These are phyloP conservation scores for Lysandra coridon DNA, from an alignment of 2,888 invertebrate genomes.

Conservation along the genomic window DNA sequence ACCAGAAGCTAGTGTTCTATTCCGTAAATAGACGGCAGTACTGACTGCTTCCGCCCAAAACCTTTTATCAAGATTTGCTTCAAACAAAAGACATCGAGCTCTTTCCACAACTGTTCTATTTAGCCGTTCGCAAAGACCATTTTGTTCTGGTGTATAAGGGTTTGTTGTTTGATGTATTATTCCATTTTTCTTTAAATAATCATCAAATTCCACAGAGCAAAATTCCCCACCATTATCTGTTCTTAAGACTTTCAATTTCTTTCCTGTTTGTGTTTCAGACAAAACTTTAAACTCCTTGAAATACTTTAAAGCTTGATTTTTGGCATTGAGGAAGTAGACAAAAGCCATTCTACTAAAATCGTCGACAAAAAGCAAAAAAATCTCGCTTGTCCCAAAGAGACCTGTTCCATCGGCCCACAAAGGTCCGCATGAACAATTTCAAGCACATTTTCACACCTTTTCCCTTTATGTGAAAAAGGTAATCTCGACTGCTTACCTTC, in stretches of 20 bases:
- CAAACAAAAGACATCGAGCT: constrained; percentile 28
- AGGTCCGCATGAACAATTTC: constrained; percentile 46
- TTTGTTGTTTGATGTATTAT: constrained; percentile 29
- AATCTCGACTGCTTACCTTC: constrained; percentile 40
- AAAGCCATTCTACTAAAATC: constrained; percentile 37
- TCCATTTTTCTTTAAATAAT: neutral
- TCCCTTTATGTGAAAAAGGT: constrained; percentile 33
- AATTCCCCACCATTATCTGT: constrained; percentile 32
- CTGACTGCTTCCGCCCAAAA: constrained; percentile 37
- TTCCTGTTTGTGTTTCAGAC: constrained; percentile 35
- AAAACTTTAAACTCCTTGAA: constrained; percentile 35
- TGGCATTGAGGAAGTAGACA: constrained; percentile 36
- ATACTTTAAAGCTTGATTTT: constrained; percentile 32
- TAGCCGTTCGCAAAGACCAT: constrained; percentile 29
- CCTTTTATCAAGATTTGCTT: constrained; percentile 31
- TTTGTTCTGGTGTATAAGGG: constrained; percentile 30
- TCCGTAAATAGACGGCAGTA: constrained; percentile 34
- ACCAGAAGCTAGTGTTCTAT: constrained; percentile 40
- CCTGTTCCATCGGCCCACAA: constrained; percentile 44
- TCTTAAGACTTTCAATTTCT: constrained; percentile 36
- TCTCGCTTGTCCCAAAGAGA: constrained; percentile 35
- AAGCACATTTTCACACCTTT: constrained; percentile 31
- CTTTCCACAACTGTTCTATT: constrained; percentile 31
- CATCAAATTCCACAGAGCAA: neutral
- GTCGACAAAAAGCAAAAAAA: constrained; percentile 38